phyloP scores from a whole-genome alignment of 2,113 vertebrate species.

The Corynorhinus townsendii region DNA sequence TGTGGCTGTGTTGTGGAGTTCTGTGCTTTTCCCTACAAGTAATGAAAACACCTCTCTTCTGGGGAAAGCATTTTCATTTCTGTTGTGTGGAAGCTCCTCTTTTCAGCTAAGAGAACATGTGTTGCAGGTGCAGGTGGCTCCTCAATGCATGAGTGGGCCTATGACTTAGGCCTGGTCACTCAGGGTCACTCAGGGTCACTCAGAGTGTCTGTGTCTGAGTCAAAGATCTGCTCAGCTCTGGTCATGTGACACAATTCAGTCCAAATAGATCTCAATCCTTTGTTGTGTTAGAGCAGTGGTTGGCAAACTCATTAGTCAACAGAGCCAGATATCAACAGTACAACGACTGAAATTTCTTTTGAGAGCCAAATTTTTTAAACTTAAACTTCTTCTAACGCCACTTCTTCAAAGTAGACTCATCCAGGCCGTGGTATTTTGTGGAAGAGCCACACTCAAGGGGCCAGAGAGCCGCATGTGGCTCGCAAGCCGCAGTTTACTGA shows the following conservation, averaged over 20 bases:
- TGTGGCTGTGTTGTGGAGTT: not conserved
- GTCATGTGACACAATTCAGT: not conserved
- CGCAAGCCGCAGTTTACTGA: too few species aligned
- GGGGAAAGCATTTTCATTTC: not conserved
- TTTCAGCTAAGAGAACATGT: not conserved
- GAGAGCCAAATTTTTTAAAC: too few species aligned
- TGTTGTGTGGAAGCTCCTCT: not conserved
- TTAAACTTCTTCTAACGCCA: too few species aligned
- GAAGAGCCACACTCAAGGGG: too few species aligned
- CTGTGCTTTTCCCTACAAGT: not conserved
- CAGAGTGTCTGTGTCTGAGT: not conserved
- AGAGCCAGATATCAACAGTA: too few species aligned
- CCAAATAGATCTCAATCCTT: not conserved
- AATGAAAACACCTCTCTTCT: not conserved
- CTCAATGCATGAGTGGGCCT: fast-evolving
- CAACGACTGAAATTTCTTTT: too few species aligned
- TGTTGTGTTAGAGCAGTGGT: not conserved
- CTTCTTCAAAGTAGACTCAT: too few species aligned
- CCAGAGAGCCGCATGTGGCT: too few species aligned
- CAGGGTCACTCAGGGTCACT: not conserved
- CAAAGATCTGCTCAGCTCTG: not conserved
- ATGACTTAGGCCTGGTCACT: not conserved
- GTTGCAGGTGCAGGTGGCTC: too few species aligned
- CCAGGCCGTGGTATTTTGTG: too few species aligned
- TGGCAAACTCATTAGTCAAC: too few species aligned